These are phyloP conservation scores for Drosophila mayaguana DNA, from an alignment of 2,888 invertebrate species.

Conservation along the genomic window DNA sequence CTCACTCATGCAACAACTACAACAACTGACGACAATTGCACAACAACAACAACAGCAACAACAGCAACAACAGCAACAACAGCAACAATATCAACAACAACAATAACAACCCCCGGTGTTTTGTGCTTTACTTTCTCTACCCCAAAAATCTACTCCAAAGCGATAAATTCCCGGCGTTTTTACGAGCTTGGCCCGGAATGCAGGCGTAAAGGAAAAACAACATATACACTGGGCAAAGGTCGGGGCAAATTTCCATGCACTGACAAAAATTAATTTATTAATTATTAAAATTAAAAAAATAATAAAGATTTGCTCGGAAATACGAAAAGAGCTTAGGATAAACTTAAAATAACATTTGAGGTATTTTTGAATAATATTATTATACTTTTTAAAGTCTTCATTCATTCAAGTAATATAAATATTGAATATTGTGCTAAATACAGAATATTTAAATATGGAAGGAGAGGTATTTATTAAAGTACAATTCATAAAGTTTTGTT, in stretches of 20 bases:
- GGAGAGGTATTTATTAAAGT: no score
- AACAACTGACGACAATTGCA: conserved; percentile 52
- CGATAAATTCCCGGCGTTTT: conserved; percentile 78
- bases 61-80: conserved; percentile 9
- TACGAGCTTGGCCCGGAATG: conserved; percentile 67
- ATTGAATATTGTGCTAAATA: no score
- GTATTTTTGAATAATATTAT: no score
- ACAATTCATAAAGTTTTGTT: no score
- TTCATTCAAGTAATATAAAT: no score
- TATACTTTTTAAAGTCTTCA: neutral
- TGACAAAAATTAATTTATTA: neutral
- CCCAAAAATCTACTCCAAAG: conserved; percentile 72
- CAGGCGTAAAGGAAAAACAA: conserved; percentile 51
- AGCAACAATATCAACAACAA: conserved; percentile 24
- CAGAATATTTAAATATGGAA: no score
- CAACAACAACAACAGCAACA: conserved; percentile 42
- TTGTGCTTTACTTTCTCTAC: conserved; percentile 28
- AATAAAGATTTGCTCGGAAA: neutral
- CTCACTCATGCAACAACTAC: conserved; percentile 67
- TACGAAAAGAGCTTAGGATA: neutral
- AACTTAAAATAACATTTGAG: no score
- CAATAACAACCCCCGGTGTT: conserved; percentile 43
- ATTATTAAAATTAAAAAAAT: neutral
- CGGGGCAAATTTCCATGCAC: conserved; percentile 31
- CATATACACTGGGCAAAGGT: conserved; percentile 30